phyloP scores from a whole-genome alignment of 2,888 invertebrate genomes.

The Stenolophus ochropezus region DNA sequence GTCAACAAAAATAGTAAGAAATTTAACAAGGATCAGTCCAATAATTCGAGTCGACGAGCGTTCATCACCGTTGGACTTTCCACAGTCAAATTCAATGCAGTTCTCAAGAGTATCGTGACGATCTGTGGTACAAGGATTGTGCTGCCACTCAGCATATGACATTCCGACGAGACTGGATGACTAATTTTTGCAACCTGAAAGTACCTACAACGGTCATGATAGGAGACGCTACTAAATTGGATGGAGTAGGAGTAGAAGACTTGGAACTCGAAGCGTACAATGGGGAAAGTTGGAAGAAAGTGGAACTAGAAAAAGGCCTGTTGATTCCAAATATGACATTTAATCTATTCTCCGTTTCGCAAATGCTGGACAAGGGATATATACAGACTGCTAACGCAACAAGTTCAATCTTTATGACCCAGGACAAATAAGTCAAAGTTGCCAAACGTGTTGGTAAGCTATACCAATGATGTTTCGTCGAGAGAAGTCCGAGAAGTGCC shows the following conservation, averaged over 20 bases:
- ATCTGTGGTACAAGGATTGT: conserved; percentile 65
- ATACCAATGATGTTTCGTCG: not conserved
- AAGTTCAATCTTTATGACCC: conserved; percentile 61
- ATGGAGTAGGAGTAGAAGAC: conserved; percentile 64
- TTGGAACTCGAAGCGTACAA: conserved; percentile 64
- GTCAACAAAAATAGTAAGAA: not conserved
- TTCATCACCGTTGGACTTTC: not conserved
- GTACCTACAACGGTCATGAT: conserved; percentile 55
- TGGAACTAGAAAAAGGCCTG: conserved; percentile 59
- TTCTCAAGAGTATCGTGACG: not conserved
- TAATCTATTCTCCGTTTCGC: conserved; percentile 65
- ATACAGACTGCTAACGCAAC: conserved; percentile 62
- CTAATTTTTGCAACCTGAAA: conserved; percentile 57
- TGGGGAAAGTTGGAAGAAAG: conserved; percentile 63
- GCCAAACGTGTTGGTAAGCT: conserved; percentile 46
- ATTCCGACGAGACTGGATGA: conserved; percentile 63
- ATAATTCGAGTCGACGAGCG: not conserved
- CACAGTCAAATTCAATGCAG: not conserved
- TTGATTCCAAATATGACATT: conserved; percentile 62
- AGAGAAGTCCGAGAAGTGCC: not conserved
- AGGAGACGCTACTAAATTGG: conserved; percentile 63
- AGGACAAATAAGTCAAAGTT: conserved; percentile 59
- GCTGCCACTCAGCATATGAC: conserved; percentile 66
- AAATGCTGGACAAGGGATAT: conserved; percentile 65
- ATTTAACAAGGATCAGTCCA: not conserved